Percentiles rank a stretch among this genome's conserved stretches.
These are phyloP conservation scores for Drosophila quadrilineata DNA, from an alignment of 1,140 invertebrate species.

Conservation along the genomic window DNA sequence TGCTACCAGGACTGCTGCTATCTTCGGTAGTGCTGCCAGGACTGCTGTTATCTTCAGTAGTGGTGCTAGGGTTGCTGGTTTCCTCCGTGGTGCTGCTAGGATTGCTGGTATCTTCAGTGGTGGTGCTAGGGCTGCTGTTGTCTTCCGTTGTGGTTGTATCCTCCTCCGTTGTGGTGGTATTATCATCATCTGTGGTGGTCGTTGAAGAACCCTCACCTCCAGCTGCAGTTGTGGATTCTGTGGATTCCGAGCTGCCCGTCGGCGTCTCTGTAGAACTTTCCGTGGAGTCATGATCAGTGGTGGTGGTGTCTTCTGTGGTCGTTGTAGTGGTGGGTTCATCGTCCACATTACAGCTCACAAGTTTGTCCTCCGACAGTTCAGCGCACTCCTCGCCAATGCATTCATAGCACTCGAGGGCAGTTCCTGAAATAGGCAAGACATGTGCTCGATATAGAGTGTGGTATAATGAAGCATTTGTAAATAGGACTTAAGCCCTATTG, in stretches of 20 bases:
- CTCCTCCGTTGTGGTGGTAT: no score
- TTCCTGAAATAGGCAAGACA: conserved; percentile 19
- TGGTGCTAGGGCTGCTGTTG: no score
- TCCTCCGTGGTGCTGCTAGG: no score
- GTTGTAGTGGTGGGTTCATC: not conserved
- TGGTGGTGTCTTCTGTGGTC: not conserved
- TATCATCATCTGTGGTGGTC: not conserved
- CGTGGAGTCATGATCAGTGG: conserved; percentile 3
- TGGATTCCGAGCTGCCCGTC: conserved; percentile 6
- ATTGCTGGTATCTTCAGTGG: no score
- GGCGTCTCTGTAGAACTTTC: not conserved
- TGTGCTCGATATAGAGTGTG: not conserved
- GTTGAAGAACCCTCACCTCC: not conserved
- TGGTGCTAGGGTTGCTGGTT: no score
- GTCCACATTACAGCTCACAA: conserved; percentile 24
- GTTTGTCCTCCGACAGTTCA: not conserved
- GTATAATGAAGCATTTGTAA: conserved; percentile 25
- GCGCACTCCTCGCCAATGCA: conserved; percentile 49
- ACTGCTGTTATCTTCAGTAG: no score
- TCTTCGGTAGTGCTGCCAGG: no score
- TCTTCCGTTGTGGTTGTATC: no score
- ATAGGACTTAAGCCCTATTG: conserved; percentile 44
- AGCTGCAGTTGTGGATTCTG: conserved; percentile 1
- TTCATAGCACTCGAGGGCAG: conserved; percentile 49
- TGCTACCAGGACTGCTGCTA: no score